Base-by-base conservation (phyloP, 2,888 invertebrate genomes). In the Exocentrus adspersus region DNA sequence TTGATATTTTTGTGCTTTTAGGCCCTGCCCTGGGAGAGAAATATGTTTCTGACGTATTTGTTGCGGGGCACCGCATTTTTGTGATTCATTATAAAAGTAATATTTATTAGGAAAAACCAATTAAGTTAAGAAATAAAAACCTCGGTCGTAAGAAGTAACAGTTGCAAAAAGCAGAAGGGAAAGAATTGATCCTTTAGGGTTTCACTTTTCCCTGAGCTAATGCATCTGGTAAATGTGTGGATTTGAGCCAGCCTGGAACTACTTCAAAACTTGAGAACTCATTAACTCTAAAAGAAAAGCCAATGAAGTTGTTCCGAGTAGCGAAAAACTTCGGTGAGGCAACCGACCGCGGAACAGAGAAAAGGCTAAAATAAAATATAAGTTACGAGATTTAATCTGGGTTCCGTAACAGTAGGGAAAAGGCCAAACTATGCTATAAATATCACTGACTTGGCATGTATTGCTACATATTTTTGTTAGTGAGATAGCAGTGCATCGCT, bases 301-400 rank as follows among this genome's bases (percentile, higher is more conserved):
- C 78, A 77, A 75, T 72, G 68, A 74, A 76, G 73, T 71, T 72
- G 71, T 71, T 72, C 68, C 62, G 60, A 64, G 65, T 62, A 59
- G 56, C 60, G 57, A 46, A 58, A 54, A 67, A 62, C 50, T 68
- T 65, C 60, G 69, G 66, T 72, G 69, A 67, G 68, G 69, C 74
- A 73, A 72, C 71, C 75, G 72, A 76, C 75, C 74, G 74, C 73
- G 74, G 71, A 72, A 77, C 76, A 78, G 75, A 74, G 74, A 72
- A 73, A 73, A 78, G 75, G 75, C 71, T 71, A 75, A 78, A 81
- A 81, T 81, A 81, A 82, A 83, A 82, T 82, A 82, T 82, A 83
- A 83, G 79, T 82, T 83, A 83, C 81, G 82, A 75, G 81, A 82
- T 83, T 83, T 83, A 82, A 83, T 82, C 82, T 82, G 79, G 75